Evolutionary conservation across 2,888 invertebrate genomes (phyloP), one percentile per base, ranked within the genome.

Genomic region (Mylabris sibirica): DNA sequence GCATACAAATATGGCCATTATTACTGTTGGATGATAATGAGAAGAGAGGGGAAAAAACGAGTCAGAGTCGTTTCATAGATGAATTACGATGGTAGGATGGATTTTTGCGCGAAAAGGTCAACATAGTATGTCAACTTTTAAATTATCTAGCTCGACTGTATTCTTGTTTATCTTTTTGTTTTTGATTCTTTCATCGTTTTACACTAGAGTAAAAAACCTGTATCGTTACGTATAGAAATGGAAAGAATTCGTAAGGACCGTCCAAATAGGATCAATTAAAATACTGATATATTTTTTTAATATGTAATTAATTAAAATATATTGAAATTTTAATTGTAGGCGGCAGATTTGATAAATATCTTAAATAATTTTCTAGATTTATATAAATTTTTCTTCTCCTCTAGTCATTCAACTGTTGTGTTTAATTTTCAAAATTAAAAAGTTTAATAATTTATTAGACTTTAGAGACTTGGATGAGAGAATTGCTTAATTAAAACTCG

Each of bases 1-100:
- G 74, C 76, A 76, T 76, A 76, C 76, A 71, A 76, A 76, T 76
- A 73, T 70, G 74, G 65, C 70, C 71, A 76, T 76, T 76, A 75
- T 71, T 72, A 68, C 72, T 70, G 73, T 74, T 53, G 53, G 53
- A 53, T 49, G 53, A 53, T 53, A 22, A 53, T 12, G 53, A 49
- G 30, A 30, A 30, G 30, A 30, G 30, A 30, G 5, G 30, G 8
- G 30, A 53, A 12, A 53, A 74, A 76, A 76, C 74, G 74, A 73
- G 66, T 69, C 74, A 71, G 12, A 53, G 72, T 70, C 72, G 70
- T 74, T 75, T 72, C 53, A 68, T 64, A 68, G 68, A 72, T 74
- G 74, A 74, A 64, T 72, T 74, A 74, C 71, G 69, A 68, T 70
- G 66, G 67, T 71, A 72, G 22, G 53, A 24, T 53, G 53, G 64